phyloP scores from a whole-genome alignment of 2,888 invertebrate genomes.

The Neoaliturus tenellus region DNA sequence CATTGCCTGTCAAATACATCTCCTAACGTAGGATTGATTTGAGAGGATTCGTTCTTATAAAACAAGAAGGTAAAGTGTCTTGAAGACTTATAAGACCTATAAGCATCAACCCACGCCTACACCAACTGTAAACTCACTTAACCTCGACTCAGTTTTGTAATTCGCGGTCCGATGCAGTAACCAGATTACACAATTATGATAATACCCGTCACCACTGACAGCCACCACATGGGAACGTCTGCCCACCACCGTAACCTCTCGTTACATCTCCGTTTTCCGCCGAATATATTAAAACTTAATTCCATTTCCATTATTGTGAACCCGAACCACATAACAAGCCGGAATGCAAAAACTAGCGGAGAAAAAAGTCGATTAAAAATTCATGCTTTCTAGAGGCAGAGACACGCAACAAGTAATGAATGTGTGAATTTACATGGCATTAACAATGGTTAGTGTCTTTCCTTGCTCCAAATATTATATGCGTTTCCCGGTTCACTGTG shows the following conservation, averaged over 20 bases:
- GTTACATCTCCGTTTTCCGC: constrained; percentile 8
- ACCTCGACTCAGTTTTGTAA: not conserved
- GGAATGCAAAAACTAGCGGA: constrained; percentile 1
- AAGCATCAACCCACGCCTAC: no score
- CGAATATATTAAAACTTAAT: constrained; percentile 37
- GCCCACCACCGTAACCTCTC: not conserved
- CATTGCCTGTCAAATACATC: no score
- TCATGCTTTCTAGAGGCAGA: not conserved
- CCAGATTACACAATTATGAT: not conserved
- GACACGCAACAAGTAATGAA: constrained; percentile 28
- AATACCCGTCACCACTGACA: not conserved
- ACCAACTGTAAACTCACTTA: not conserved
- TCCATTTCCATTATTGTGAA: constrained; percentile 36
- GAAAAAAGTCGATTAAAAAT: constrained; percentile 15
- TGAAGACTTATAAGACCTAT: no score
- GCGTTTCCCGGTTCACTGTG: not conserved
- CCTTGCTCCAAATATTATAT: not conserved
- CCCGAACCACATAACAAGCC: constrained; percentile 1
- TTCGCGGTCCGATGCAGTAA: not conserved
- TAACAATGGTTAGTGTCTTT: not conserved
- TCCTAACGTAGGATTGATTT: no score
- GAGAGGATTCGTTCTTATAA: no score
- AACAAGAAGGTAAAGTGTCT: no score
- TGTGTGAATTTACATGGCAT: constrained; percentile 37
- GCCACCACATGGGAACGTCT: not conserved